Base-by-base conservation (phyloP, 2,797 vertebrate species). In the Rhinophrynus dorsalis region DNA sequence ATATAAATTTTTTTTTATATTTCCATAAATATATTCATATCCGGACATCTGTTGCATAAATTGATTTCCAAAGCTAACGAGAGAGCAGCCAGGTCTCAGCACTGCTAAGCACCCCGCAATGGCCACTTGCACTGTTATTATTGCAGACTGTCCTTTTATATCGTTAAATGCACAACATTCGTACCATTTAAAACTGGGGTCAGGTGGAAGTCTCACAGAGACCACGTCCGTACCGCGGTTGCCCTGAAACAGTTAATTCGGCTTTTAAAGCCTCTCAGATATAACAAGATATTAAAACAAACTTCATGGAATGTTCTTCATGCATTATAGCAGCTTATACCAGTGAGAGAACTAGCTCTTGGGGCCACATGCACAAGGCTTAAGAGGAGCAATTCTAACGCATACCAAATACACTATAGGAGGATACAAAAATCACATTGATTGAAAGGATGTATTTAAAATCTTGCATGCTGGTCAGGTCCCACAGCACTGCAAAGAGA, bases 151-250 rank as follows among this genome's bases (percentile, higher is more conserved):
- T 98, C 94, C 95, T 95, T 95, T 64, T 97, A 37, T 18, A 96
- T 98, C 95, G 94, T 89, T 90, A 92, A 99, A 99, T 98, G 96
- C 95, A 99, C 96, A 99, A 99, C 97, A 99, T 99, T 99, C 96
- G 95, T 98, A 99, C 95, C 95, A 95, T 95, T 96, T 96, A 96
- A 95, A 96, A 97, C 94, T 95, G 92, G 95, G 95, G 95, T 96
- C 94, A 91, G 92, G 89, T 92, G 90, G 92, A 92, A 92, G 93
- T 95, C 93, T 99, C 97, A 99, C 93, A 95, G 97, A 99, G 97
- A 99, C 97, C 92, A 99, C 93, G 94, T 96, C 95, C 94, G 94
- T 95, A 95, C 95, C 92, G 92, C 94, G 90, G 91, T 95, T 94
- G 93, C 92, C 93, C 90, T 92, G 94, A 90, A 91, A 93, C 92